These are phyloP conservation scores for Cheilosia vulpina DNA, from an alignment of 2,888 invertebrate genomes.

Conservation along the genomic window DNA sequence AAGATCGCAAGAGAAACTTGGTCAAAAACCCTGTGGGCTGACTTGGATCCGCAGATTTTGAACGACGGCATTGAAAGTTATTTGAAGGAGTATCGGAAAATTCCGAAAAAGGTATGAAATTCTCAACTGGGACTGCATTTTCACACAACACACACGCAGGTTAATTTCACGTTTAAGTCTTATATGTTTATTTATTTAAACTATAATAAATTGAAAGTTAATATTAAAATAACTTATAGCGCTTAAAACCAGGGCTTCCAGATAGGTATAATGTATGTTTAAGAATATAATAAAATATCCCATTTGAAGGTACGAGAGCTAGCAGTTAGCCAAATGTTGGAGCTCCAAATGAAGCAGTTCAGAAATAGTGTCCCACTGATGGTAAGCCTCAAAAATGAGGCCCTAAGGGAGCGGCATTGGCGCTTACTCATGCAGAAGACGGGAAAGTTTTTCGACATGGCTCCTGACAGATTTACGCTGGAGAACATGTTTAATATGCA, in stretches of 20 bases:
- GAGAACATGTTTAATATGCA: conserved; percentile 97
- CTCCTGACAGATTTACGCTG: conserved; percentile 93
- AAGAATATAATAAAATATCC: neutral
- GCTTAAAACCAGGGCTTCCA: too few species aligned
- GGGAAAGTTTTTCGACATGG: conserved; percentile 92
- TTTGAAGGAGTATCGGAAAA: conserved; percentile 90
- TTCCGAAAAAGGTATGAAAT: conserved; percentile 86
- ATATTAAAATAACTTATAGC: too few species aligned
- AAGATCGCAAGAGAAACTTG: conserved; percentile 90
- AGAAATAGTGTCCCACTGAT: conserved; percentile 94
- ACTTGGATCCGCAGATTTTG: conserved; percentile 92
- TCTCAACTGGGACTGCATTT: neutral
- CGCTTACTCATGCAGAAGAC: conserved; percentile 94
- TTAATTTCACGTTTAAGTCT: neutral
- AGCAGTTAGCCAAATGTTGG: conserved; percentile 88
- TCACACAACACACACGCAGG: neutral
- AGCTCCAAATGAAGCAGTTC: conserved; percentile 94
- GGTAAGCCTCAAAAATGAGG: conserved; percentile 95
- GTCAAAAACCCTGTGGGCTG: conserved; percentile 94
- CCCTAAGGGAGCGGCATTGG: conserved; percentile 96
- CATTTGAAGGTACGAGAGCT: conserved; percentile 82
- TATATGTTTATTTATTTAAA: too few species aligned
- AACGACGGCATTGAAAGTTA: conserved; percentile 94
- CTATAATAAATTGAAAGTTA: too few species aligned
- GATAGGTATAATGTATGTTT: too few species aligned